Conservation (phyloP, 2,888 invertebrate species). For the Trachelus stipa region DNA sequence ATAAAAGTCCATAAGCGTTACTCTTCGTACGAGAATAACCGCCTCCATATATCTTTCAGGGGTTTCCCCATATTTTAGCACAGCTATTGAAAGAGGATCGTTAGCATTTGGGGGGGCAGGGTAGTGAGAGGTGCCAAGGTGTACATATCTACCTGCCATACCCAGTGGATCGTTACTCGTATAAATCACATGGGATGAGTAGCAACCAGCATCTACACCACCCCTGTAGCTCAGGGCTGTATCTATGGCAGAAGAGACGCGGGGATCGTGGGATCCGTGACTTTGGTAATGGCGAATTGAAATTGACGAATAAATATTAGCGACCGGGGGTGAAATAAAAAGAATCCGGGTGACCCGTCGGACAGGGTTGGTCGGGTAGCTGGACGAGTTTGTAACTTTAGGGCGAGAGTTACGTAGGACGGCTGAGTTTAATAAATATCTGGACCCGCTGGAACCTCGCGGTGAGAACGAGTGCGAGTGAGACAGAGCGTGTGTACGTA, state of each 20-base stretch:
- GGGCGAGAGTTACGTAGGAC: not conserved
- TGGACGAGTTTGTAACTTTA: not conserved
- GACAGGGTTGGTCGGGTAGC: not conserved
- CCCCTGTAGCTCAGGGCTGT: not conserved
- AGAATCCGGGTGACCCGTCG: not conserved
- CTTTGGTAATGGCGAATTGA: not conserved
- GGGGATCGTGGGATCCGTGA: not conserved
- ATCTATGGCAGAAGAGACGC: not conserved
- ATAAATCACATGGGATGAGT: not conserved
- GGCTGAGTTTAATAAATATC: not conserved
- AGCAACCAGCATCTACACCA: not conserved
- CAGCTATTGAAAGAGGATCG: not conserved
- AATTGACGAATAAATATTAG: not conserved
- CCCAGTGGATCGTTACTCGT: not conserved
- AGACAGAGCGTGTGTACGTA: not conserved
- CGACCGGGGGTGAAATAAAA: not conserved
- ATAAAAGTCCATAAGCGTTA: not conserved
- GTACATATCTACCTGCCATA: not conserved
- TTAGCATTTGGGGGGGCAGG: not conserved
- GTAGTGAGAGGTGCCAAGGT: not conserved
- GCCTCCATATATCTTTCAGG: not conserved
- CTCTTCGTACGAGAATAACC: too few relatives aligned
- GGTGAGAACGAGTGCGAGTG: not conserved
- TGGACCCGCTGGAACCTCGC: not conserved
- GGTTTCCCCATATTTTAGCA: not conserved